Conservation (phyloP, 2,113 vertebrate genomes). For the Oryzias melastigma region DNA sequence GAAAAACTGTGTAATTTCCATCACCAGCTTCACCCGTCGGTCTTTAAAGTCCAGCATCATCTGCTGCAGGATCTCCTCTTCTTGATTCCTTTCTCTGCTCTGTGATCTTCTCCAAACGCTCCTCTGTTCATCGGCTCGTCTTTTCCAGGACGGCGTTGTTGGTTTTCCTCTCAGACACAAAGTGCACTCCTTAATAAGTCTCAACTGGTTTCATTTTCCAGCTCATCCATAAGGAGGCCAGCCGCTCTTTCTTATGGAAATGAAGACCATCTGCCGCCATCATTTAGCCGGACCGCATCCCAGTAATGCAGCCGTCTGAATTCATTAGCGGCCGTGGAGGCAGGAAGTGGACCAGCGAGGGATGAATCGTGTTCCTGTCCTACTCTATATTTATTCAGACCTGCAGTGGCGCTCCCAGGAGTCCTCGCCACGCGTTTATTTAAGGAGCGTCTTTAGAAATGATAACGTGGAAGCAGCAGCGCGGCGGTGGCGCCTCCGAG, state of each 20-base stretch:
- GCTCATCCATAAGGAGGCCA: constrained; percentile 68
- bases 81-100: neutral
- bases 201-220: constrained; percentile 73
- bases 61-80: too few species aligned
- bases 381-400: constrained; percentile 66
- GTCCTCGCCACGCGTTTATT: constrained; percentile 67
- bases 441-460: constrained; percentile 72
- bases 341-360: constrained; percentile 62
- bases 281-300: constrained; percentile 71
- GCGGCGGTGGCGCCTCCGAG: constrained; percentile 9
- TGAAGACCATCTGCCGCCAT: constrained; percentile 75
- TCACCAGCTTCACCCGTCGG: too few species aligned
- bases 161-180: constrained; percentile 36
- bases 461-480: too few species aligned
- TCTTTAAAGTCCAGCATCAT: too few species aligned
- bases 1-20: too few species aligned
- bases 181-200: constrained; percentile 72
- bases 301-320: constrained; percentile 76
- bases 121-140: constrained; percentile 41
- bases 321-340: constrained; percentile 60
- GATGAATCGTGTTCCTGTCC: constrained; percentile 67
- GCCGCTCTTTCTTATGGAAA: constrained; percentile 77
- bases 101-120: constrained; percentile 33
- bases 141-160: constrained; percentile 47
- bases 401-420: constrained; percentile 58